Evolutionary conservation across 2,113 vertebrate genomes (phyloP).

Genomic region (Chitala chitala): DNA sequence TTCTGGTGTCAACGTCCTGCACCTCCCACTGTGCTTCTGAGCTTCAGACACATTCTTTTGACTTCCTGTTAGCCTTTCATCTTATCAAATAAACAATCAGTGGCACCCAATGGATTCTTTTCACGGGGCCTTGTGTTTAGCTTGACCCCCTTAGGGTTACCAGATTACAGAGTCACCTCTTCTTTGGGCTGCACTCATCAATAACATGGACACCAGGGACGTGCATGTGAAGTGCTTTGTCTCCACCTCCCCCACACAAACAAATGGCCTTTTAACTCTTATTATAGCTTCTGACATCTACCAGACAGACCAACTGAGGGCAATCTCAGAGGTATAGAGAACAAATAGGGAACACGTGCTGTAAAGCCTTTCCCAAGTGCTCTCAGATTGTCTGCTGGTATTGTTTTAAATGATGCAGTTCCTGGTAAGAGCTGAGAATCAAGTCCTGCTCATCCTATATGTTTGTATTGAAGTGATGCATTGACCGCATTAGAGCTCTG

Average conservation of each 20-base stretch:
- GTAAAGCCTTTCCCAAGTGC: background rate
- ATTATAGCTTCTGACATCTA: background rate
- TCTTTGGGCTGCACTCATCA: background rate
- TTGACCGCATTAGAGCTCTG: background rate
- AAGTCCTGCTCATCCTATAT: background rate
- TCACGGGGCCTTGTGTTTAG: background rate
- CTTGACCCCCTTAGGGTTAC: conserved; percentile 11
- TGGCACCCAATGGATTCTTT: background rate
- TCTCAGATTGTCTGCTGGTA: background rate
- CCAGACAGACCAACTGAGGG: background rate
- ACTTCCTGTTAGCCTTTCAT: conserved; percentile 21
- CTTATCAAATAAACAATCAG: conserved; percentile 11
- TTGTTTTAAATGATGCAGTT: background rate
- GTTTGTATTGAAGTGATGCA: background rate
- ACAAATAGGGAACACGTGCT: background rate
- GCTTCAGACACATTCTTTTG: conserved; percentile 5
- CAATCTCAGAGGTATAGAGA: background rate
- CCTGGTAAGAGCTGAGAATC: background rate
- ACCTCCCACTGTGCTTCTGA: background rate
- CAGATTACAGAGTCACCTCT: background rate
- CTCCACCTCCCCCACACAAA: background rate
- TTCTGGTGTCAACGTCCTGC: background rate
- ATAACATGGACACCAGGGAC: background rate
- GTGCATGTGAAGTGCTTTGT: background rate
- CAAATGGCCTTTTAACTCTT: background rate